Conservation (phyloP, 2,797 vertebrate species). For the Tokudaia muenninki region DNA sequence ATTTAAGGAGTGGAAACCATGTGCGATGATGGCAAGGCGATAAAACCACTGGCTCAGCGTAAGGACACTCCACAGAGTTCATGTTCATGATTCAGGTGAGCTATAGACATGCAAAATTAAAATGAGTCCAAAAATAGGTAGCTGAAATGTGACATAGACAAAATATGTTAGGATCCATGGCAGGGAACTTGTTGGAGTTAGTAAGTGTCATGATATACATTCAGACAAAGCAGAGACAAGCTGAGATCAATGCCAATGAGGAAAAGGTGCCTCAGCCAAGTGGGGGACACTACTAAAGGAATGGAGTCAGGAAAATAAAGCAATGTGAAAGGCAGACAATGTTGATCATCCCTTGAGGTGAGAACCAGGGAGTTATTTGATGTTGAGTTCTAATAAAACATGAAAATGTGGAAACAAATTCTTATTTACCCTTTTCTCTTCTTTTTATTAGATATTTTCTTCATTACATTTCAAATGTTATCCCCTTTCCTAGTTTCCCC, state of each 20-base stretch:
- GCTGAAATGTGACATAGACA: not conserved
- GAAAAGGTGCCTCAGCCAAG: not conserved
- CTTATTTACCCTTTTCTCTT: not conserved
- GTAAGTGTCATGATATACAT: not conserved
- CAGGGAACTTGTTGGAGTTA: not conserved
- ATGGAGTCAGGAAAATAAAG: not conserved
- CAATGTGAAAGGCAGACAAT: not conserved
- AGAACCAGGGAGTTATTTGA: not conserved
- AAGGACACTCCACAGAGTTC: not conserved
- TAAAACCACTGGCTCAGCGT: not conserved
- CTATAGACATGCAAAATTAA: slow-evolving; percentile 28
- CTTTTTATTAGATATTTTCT: no score
- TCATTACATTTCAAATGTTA: no score
- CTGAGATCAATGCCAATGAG: not conserved
- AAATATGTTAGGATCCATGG: not conserved
- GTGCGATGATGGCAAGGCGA: not conserved
- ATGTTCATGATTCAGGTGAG: not conserved
- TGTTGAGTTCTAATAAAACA: not conserved
- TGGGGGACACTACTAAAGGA: not conserved
- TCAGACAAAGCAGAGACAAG: not conserved
- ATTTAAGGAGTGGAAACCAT: not conserved
- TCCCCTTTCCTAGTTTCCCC: no score
- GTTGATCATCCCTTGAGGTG: not conserved
- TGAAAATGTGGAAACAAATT: not conserved
- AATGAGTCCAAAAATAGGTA: not conserved